These are phyloP conservation scores for Villa cingulata DNA, from an alignment of 2,888 invertebrate species.

Conservation along the genomic window DNA sequence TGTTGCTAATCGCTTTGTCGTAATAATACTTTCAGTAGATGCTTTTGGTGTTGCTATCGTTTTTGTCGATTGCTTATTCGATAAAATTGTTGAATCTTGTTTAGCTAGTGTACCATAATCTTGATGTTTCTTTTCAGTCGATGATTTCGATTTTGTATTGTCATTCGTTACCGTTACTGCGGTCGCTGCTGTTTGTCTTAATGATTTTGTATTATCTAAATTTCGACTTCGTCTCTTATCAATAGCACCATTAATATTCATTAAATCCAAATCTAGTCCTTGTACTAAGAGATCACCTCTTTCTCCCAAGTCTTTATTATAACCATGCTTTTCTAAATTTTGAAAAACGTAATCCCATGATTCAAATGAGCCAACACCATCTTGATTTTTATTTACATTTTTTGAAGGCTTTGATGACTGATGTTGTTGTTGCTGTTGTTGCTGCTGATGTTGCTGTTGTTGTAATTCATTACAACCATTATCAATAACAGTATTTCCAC, in stretches of 20 bases:
- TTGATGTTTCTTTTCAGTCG: not conserved
- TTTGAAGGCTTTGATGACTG: constrained; percentile 14
- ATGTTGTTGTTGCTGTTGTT: not conserved
- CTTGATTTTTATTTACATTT: constrained; percentile 41
- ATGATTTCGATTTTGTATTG: not conserved
- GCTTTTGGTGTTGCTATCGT: not conserved
- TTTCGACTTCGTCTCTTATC: constrained; percentile 19
- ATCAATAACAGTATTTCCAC: constrained; percentile 9
- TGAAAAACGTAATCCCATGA: constrained; percentile 71
- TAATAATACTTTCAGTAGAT: not conserved
- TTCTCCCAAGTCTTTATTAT: constrained; percentile 49
- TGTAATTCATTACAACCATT: not conserved
- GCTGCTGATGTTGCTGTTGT: not conserved
- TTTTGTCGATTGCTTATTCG: not conserved
- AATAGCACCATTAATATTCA: constrained; percentile 17
- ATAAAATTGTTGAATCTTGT: not conserved
- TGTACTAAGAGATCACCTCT: constrained; percentile 46
- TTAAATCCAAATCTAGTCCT: constrained; percentile 29
- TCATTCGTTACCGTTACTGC: not conserved
- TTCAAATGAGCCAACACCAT: constrained; percentile 54
- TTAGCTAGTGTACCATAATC: not conserved
- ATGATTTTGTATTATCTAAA: constrained; percentile 12
- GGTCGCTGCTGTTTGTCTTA: constrained; percentile 9
- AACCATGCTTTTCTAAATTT: constrained; percentile 60
- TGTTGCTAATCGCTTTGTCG: not conserved